Percentiles rank a stretch among this genome's conserved stretches.
Conservation (phyloP, 2,888 invertebrate genomes). For the Drosophila peninsularis region DNA sequence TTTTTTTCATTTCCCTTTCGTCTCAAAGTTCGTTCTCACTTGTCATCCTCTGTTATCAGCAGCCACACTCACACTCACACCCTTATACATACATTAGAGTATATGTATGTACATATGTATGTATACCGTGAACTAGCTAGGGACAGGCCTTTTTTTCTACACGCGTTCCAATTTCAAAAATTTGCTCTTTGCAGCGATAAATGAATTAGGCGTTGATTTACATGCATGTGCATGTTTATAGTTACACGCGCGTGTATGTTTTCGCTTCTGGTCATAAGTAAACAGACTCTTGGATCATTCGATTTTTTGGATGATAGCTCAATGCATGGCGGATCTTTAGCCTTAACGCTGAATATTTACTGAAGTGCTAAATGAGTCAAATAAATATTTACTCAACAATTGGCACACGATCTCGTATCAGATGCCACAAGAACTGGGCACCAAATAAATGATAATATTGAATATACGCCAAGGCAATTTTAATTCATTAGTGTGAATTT, state of each 20-base stretch:
- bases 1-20: constrained; percentile 16
- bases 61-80: constrained; percentile 6
- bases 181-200: constrained; percentile 25
- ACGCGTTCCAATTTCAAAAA: constrained; percentile 35
- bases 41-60: constrained; percentile 47
- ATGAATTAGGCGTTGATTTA: constrained; percentile 11
- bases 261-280: constrained; percentile 5
- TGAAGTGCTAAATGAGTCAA: constrained; percentile 36
- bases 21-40: constrained; percentile 13
- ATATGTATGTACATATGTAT: too few relatives aligned
- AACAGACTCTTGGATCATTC: background rate
- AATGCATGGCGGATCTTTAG: constrained; percentile 13
- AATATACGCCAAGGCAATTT: background rate
- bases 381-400: constrained; percentile 40
- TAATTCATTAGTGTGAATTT: background rate
- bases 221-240: constrained; percentile 1
- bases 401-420: constrained; percentile 2
- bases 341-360: constrained; percentile 12
- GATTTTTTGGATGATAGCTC: constrained; percentile 3
- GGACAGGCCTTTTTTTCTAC: constrained; percentile 39
- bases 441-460: background rate
- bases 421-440: background rate
- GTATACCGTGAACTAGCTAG: too few relatives aligned
- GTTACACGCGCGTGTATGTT: background rate
- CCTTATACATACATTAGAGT: background rate